Evolutionary conservation across 2,888 invertebrate species (phyloP).

Genomic region (Patella depressa): DNA sequence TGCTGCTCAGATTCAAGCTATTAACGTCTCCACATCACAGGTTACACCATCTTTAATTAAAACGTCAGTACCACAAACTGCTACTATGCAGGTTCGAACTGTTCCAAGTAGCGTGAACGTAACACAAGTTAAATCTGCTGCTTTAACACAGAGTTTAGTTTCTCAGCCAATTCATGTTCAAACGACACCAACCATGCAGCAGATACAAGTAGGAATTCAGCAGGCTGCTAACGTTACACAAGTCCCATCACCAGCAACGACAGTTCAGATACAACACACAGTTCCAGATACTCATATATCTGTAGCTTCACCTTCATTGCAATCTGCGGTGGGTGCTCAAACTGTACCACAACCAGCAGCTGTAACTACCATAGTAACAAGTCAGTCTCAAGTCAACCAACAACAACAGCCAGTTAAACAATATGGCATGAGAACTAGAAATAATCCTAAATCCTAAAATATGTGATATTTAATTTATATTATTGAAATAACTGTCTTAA

Average conservation of each 20-base stretch:
- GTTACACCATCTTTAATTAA: slow-evolving; percentile 30
- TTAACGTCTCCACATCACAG: slow-evolving; percentile 39
- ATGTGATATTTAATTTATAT: not conserved
- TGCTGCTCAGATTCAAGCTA: slow-evolving; percentile 30
- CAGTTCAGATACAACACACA: slow-evolving; percentile 33
- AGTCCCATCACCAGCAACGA: slow-evolving; percentile 32
- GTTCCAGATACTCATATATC: slow-evolving; percentile 14
- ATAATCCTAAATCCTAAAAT: slow-evolving; percentile 56
- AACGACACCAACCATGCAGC: slow-evolving; percentile 34
- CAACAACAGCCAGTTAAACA: slow-evolving; percentile 38
- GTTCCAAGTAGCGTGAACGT: slow-evolving; percentile 30
- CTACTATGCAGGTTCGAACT: slow-evolving; percentile 24
- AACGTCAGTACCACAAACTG: slow-evolving; percentile 28
- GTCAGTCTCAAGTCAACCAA: slow-evolving; percentile 35
- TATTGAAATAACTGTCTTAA: not conserved
- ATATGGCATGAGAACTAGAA: slow-evolving; percentile 64
- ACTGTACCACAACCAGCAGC: slow-evolving; percentile 40
- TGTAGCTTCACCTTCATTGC: slow-evolving; percentile 17
- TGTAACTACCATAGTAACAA: slow-evolving; percentile 38
- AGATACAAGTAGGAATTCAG: slow-evolving; percentile 29
- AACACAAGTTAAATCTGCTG: slow-evolving; percentile 25
- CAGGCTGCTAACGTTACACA: slow-evolving; percentile 35
- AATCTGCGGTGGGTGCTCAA: slow-evolving; percentile 35
- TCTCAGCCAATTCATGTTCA: slow-evolving; percentile 13
- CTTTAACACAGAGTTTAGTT: slow-evolving; percentile 32